A percentile compares a stretch with the other conserved stretches of the same genome.
These are phyloP conservation scores for Nephotettix cincticeps DNA, from an alignment of 1,140 invertebrate species.

Conservation along the genomic window DNA sequence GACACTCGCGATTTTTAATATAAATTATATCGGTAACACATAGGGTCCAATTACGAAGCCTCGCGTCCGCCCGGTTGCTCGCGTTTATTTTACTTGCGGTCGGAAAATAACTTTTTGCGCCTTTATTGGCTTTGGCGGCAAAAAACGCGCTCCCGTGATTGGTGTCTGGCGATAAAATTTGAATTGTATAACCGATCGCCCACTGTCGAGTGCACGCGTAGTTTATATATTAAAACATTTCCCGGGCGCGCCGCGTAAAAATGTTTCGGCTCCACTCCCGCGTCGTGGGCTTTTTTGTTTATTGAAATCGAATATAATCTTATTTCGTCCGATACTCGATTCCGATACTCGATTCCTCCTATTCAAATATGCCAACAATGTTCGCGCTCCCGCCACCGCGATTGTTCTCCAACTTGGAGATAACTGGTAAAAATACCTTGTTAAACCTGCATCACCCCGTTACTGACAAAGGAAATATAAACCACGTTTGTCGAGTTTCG, in stretches of 20 bases:
- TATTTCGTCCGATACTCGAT: not conserved
- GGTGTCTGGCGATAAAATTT: conserved; percentile 26
- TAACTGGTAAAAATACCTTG: too few species aligned
- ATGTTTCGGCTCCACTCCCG: not conserved
- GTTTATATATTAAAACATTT: conserved; percentile 23
- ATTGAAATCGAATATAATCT: conserved; percentile 22
- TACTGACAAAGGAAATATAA: too few species aligned
- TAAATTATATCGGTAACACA: conserved; percentile 28
- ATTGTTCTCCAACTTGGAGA: too few species aligned
- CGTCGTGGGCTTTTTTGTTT: not conserved
- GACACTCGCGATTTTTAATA: conserved; percentile 24
- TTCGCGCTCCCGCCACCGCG: not conserved
- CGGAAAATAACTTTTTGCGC: conserved; percentile 21
- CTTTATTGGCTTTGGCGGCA: conserved; percentile 22
- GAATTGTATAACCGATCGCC: conserved; percentile 25
- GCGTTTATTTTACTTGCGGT: conserved; percentile 29
- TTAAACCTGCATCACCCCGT: too few species aligned
- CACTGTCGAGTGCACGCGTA: conserved; percentile 15
- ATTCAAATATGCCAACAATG: conserved; percentile 19
- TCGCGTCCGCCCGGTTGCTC: not conserved
- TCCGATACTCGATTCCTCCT: not conserved
- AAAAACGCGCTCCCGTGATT: conserved; percentile 23
- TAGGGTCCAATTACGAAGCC: conserved; percentile 27
- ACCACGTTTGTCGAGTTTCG: too few species aligned
- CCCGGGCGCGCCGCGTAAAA: conserved; percentile 9